Percentiles rank a stretch among this genome's conserved stretches.
phyloP scores from a whole-genome alignment of 2,113 vertebrate species.

The Pogona vitticeps region DNA sequence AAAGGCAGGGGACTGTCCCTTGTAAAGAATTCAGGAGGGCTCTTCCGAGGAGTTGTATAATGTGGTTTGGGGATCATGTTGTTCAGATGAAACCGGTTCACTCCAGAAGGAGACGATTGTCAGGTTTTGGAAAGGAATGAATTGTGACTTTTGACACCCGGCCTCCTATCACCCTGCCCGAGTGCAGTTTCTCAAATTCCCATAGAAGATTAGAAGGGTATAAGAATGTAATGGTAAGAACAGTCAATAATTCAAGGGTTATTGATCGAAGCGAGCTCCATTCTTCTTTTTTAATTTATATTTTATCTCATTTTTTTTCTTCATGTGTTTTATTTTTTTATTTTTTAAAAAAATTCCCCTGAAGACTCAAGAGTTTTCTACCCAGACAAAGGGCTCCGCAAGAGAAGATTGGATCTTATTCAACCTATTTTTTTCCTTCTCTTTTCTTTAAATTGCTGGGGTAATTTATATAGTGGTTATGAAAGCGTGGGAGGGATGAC shows the following conservation, averaged over 20 bases:
- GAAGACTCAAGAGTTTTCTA: constrained; percentile 40
- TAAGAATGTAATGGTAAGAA: constrained; percentile 61
- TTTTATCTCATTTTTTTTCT: constrained; percentile 67
- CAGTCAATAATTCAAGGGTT: constrained; percentile 73
- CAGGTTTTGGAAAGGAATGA: constrained; percentile 52
- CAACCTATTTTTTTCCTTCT: constrained; percentile 28
- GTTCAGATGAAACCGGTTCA: constrained; percentile 24
- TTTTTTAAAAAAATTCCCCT: constrained; percentile 6
- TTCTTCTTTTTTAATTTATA: constrained; percentile 73
- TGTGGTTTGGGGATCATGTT: constrained; percentile 30
- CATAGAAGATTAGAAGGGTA: constrained; percentile 53
- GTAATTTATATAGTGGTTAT: constrained; percentile 1
- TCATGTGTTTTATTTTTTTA: constrained; percentile 32
- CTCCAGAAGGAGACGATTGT: constrained; percentile 30
- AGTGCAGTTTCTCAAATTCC: constrained; percentile 52
- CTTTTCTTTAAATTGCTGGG: constrained; percentile 4
- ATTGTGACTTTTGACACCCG: constrained; percentile 57
- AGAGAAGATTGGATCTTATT: constrained; percentile 36
- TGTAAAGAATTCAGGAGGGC: constrained; percentile 31
- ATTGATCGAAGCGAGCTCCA: constrained; percentile 71
- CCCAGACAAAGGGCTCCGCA: constrained; percentile 51
- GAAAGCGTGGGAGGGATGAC: background rate
- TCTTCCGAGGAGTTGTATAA: constrained; percentile 19
- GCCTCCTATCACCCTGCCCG: constrained; percentile 58
- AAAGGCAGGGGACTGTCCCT: background rate